Percentiles rank a stretch among this genome's conserved stretches.
Evolutionary conservation across 2,797 vertebrate genomes (phyloP).

Genomic region (Sebastiscus albofasciatus): DNA sequence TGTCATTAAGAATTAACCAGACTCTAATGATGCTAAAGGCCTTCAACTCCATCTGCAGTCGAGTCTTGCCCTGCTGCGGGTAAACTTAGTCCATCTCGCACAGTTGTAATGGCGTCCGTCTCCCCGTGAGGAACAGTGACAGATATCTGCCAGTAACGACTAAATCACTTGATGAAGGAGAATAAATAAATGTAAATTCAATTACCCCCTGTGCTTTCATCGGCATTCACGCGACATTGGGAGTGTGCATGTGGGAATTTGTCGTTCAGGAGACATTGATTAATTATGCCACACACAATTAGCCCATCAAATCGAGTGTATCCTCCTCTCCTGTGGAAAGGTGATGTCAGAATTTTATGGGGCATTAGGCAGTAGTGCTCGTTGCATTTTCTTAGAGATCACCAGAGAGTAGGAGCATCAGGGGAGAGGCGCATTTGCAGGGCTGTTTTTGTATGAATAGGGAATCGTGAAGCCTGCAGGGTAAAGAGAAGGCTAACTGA

Average conservation of each 20-base stretch:
- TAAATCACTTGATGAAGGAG: slow-evolving; percentile 66
- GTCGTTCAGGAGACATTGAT: slow-evolving; percentile 83
- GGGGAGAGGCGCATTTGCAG: slow-evolving; percentile 40
- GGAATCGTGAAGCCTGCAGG: slow-evolving; percentile 48
- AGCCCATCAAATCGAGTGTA: slow-evolving; percentile 85
- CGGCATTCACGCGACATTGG: slow-evolving; percentile 65
- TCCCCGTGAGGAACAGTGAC: slow-evolving; percentile 35
- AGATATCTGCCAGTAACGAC: slow-evolving; percentile 54
- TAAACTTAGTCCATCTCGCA: slow-evolving; percentile 16
- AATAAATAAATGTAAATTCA: slow-evolving; percentile 76
- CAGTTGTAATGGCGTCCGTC: slow-evolving; percentile 7
- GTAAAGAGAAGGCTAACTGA: slow-evolving; percentile 70
- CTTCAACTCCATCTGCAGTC: neutral
- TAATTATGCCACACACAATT: slow-evolving; percentile 87
- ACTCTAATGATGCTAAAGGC: slow-evolving; percentile 4
- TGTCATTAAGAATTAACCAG: slow-evolving; percentile 12
- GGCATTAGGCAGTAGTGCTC: slow-evolving; percentile 77
- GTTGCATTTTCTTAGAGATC: slow-evolving; percentile 73
- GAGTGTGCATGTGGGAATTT: slow-evolving; percentile 71
- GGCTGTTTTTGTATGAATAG: slow-evolving; percentile 64
- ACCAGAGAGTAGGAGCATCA: slow-evolving; percentile 53
- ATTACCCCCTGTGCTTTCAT: slow-evolving; percentile 64
- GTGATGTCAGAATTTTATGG: slow-evolving; percentile 84
- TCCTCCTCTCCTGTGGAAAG: slow-evolving; percentile 84
- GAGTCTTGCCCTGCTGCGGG: neutral